A percentile compares a stretch with the other conserved stretches of the same genome.
phyloP scores from a whole-genome alignment of 2,888 invertebrate species.

The Taenaris catops region DNA sequence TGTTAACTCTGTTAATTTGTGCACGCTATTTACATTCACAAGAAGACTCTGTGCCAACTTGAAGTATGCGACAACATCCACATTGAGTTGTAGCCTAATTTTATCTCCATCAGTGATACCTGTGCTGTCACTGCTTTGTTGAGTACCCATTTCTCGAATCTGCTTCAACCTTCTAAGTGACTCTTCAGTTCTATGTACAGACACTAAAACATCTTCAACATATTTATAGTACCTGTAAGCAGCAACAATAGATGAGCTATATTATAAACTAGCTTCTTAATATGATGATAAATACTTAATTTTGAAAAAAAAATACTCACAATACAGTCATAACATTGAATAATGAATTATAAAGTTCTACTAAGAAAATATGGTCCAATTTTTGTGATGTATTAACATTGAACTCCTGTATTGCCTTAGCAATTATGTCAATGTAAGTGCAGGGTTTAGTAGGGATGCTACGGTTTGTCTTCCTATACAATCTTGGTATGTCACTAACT shows the following conservation, averaged over 20 bases:
- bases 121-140: slow-evolving; percentile 68
- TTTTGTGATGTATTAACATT: slow-evolving; percentile 59
- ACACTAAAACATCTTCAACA: slow-evolving; percentile 93
- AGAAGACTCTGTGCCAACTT: slow-evolving; percentile 79
- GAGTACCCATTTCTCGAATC: slow-evolving; percentile 82
- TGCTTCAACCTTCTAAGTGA: slow-evolving; percentile 94
- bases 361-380: slow-evolving; percentile 51
- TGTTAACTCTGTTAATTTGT: slow-evolving; percentile 80
- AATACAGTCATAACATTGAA: slow-evolving; percentile 76
- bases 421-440: slow-evolving; percentile 85
- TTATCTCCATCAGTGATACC: slow-evolving; percentile 95
- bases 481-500: slow-evolving; percentile 95
- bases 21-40: slow-evolving; percentile 76
- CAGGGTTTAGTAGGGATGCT: slow-evolving; percentile 91
- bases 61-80: slow-evolving; percentile 90
- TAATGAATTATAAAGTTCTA: slow-evolving; percentile 51
- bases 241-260: too few relatives aligned
- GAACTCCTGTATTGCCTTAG: slow-evolving; percentile 81
- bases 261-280: too few relatives aligned
- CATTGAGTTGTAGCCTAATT: slow-evolving; percentile 92
- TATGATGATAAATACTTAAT: too few relatives aligned
- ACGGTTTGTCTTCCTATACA: slow-evolving; percentile 95
- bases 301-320: slow-evolving; percentile 70
- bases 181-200: slow-evolving; percentile 97
- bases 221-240: slow-evolving; percentile 83